phyloP scores from a whole-genome alignment of 2,888 invertebrate genomes.

The Drosophila mimetica region DNA sequence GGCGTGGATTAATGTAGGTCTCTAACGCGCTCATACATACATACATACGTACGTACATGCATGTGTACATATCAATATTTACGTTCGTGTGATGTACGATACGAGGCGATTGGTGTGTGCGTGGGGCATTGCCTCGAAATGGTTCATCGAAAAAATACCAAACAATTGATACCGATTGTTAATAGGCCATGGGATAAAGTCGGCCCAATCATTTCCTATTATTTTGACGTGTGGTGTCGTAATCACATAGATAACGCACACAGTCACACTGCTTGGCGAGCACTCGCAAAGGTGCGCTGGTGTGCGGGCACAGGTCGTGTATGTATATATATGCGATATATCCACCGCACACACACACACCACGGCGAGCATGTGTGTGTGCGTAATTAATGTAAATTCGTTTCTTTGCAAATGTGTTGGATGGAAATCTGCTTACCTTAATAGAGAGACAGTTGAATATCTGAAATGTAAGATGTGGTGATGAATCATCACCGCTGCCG shows the following conservation, averaged over 20 bases:
- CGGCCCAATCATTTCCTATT: constrained; percentile 34
- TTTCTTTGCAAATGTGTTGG: constrained; percentile 53
- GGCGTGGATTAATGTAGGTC: constrained; percentile 38
- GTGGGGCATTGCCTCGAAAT: constrained; percentile 23
- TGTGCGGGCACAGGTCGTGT: constrained; percentile 13
- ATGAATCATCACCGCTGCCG: constrained; percentile 80
- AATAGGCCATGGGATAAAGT: constrained; percentile 44
- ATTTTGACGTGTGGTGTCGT: constrained; percentile 50
- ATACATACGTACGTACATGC: constrained; percentile 1
- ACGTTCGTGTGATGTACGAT: constrained; percentile 33
- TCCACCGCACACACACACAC: constrained; percentile 15
- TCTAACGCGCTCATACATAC: constrained; percentile 16
- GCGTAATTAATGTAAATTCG: constrained; percentile 41
- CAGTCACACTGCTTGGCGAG: constrained; percentile 1
- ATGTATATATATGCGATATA: constrained; percentile 20
- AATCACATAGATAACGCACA: constrained; percentile 55
- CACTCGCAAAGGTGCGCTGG: constrained; percentile 12
- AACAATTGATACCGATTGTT: constrained; percentile 44
- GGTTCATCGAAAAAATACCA: constrained; percentile 40
- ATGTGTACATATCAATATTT: constrained; percentile 38
- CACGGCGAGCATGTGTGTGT: too few species aligned
- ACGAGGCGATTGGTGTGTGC: constrained; percentile 34
- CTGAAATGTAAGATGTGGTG: constrained; percentile 86
- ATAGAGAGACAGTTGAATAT: constrained; percentile 92
- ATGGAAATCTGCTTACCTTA: constrained; percentile 87